These are phyloP conservation scores for Pteromalus puparum DNA, from an alignment of 1,140 invertebrate genomes.

Conservation along the genomic window DNA sequence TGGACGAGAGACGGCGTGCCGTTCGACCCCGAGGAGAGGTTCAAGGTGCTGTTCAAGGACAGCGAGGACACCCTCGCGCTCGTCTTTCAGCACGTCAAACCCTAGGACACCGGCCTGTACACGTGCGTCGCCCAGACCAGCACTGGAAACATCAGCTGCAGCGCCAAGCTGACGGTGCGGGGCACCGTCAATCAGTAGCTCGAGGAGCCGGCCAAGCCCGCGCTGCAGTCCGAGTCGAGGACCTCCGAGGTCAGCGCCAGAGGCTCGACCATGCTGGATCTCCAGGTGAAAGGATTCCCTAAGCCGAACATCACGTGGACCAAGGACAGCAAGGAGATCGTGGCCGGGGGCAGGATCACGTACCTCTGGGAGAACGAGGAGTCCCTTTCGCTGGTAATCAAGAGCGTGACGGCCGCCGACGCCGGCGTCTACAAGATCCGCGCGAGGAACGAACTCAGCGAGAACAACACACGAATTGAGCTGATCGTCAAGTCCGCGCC, in stretches of 20 bases:
- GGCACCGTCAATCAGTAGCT: conserved; percentile 88
- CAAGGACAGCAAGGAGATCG: conserved; percentile 89
- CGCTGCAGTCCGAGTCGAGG: conserved; percentile 83
- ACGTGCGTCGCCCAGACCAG: conserved; percentile 96
- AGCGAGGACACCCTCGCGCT: conserved; percentile 94
- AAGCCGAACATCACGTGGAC: conserved; percentile 94
- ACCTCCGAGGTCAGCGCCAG: conserved; percentile 86
- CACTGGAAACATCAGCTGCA: conserved; percentile 94
- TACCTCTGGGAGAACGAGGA: conserved; percentile 95
- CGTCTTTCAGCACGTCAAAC: conserved; percentile 94
- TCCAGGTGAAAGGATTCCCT: conserved; percentile 94
- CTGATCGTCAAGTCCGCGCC: conserved; percentile 88
- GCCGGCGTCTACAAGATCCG: conserved; percentile 89
- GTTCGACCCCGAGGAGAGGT: conserved; percentile 94
- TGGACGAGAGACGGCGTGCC: conserved; percentile 94
- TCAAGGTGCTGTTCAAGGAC: conserved; percentile 94
- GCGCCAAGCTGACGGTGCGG: conserved; percentile 94
- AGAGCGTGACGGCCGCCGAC: conserved; percentile 88
- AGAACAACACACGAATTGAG: conserved; percentile 84
- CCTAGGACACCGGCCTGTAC: conserved; percentile 95
- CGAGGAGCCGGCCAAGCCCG: conserved; percentile 88
- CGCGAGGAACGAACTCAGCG: conserved; percentile 92
- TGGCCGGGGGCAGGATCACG: conserved; percentile 88
- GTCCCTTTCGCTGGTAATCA: conserved; percentile 91
- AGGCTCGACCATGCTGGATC: conserved; percentile 95